phyloP scores from a whole-genome alignment of 64 coral and sea anemone genomes.

The Orbicella faveolata region DNA sequence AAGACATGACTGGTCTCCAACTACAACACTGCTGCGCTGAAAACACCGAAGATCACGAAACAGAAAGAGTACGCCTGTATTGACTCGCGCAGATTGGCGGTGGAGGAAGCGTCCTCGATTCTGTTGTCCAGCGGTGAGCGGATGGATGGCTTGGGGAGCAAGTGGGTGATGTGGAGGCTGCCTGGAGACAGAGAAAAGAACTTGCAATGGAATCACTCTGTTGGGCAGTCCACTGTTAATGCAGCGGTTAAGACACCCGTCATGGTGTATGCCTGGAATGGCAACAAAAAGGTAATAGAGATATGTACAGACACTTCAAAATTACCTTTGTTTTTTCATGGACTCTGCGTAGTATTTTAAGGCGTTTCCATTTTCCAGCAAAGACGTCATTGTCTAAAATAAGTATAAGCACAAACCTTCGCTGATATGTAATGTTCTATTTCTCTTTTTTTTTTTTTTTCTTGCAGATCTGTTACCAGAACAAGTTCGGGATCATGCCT shows the following conservation, averaged over 20 bases:
- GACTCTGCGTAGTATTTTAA: no score
- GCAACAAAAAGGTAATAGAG: slow-evolving; percentile 38
- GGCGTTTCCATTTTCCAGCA: no score
- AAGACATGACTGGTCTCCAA: slow-evolving; percentile 68
- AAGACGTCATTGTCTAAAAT: no score
- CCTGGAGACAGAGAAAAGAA: slow-evolving; percentile 50
- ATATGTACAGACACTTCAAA: background rate
- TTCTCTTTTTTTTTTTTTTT: background rate
- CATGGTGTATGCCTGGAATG: slow-evolving; percentile 56
- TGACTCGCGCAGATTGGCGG: slow-evolving; percentile 65
- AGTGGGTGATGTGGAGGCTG: slow-evolving; percentile 69
- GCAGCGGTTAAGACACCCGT: slow-evolving; percentile 3
- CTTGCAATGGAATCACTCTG: slow-evolving; percentile 55
- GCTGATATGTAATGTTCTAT: no score
- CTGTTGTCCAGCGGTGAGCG: slow-evolving; percentile 73
- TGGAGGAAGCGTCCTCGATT: slow-evolving; percentile 44
- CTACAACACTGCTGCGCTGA: slow-evolving; percentile 45
- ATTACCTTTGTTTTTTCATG: no score
- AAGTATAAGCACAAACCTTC: no score
- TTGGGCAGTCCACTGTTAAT: slow-evolving; percentile 26
- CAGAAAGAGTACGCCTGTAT: slow-evolving; percentile 26
- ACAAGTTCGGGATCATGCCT: slow-evolving; percentile 66
- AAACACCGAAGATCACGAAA: slow-evolving; percentile 40
- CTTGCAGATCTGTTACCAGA: slow-evolving; percentile 56
- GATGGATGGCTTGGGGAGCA: slow-evolving; percentile 43